These are phyloP conservation scores for Takifugu bimaculatus DNA, from an alignment of 2,113 vertebrate genomes.

Conservation along the genomic window DNA sequence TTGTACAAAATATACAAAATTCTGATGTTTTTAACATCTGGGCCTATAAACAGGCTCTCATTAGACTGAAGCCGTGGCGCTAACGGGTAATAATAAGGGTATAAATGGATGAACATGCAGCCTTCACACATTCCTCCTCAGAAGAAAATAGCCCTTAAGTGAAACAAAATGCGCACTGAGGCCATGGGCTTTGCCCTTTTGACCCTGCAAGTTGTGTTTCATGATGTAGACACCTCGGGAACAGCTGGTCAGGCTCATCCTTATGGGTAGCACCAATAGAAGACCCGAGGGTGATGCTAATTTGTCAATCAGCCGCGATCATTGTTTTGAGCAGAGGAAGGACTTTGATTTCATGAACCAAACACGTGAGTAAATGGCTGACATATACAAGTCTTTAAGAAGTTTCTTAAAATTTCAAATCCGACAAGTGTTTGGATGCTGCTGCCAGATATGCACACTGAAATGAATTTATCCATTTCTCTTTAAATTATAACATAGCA, in stretches of 20 bases:
- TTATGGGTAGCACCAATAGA: slow-evolving; percentile 15
- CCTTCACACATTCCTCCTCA: slow-evolving; percentile 50
- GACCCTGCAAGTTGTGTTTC: slow-evolving; percentile 23
- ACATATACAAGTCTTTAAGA: too few relatives aligned
- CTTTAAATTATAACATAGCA: too few relatives aligned
- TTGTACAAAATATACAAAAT: too few relatives aligned
- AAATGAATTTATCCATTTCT: too few relatives aligned
- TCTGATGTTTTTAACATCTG: neutral
- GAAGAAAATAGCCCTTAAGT: slow-evolving; percentile 42
- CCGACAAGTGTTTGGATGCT: neutral
- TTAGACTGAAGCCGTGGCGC: slow-evolving; percentile 7
- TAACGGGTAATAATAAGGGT: slow-evolving; percentile 49
- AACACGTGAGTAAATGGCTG: too few relatives aligned
- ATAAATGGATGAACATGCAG: slow-evolving; percentile 34
- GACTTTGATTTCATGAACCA: too few relatives aligned
- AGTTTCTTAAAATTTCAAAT: too few relatives aligned
- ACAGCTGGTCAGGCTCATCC: slow-evolving; percentile 32
- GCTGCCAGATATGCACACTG: too few relatives aligned
- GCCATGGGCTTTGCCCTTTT: slow-evolving; percentile 22
- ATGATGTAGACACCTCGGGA: slow-evolving; percentile 16
- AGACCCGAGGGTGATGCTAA: neutral
- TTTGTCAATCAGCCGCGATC: too few relatives aligned
- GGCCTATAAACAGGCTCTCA: neutral
- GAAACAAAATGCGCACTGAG: slow-evolving; percentile 23
- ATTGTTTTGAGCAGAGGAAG: too few relatives aligned